Base-by-base conservation (phyloP, 2,113 vertebrate species). In the Elachura formosa region DNA sequence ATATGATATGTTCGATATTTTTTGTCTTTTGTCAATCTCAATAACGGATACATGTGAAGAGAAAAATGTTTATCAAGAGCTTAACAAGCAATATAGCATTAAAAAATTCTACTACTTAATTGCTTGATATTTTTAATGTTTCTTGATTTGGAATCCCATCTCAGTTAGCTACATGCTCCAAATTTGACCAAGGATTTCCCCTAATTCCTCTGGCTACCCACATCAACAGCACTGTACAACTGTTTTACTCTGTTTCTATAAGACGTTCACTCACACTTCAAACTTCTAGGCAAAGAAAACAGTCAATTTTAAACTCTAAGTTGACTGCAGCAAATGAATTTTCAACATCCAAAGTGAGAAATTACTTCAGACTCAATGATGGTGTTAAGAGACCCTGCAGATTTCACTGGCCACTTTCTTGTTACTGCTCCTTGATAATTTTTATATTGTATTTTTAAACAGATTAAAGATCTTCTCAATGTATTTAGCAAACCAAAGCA, bases 1-100 rank as follows among this genome's bases (percentile, higher is more conserved):
- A 13, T 24, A 82, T 34, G 36, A 62, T 1, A 9, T 22, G 22
- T 58, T 89, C 79, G 22, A 19, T 66, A 67, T 40, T 66, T 89
- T n/a, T 36, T 56, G 24, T 56, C 25, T 87, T 91, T 48, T 67
- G 51, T 68, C 24, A 52, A 67, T 21, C 28, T 89, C 34, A 84
- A 5, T 5, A 75, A 33, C 1, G 2, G 26, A 74, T 59, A 87
- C 6, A 58, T 0, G 0, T 41, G 26, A 93, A 83, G 19, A 84
- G 36, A 90, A 87, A 69, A 76, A 75, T 11, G 23, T 79, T 78
- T 52, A 68, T 13, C 14, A 74, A 56, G 6, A 55, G 11, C 10
- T 49, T 21, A 89, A 0, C 14, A 71, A 78, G 19, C 29, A 46
- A 74, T 15, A 55, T 5, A 69, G 28, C 6, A 16, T 5, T 43